Base-by-base conservation (phyloP, 2,888 invertebrate species). In the Beris morrisii region DNA sequence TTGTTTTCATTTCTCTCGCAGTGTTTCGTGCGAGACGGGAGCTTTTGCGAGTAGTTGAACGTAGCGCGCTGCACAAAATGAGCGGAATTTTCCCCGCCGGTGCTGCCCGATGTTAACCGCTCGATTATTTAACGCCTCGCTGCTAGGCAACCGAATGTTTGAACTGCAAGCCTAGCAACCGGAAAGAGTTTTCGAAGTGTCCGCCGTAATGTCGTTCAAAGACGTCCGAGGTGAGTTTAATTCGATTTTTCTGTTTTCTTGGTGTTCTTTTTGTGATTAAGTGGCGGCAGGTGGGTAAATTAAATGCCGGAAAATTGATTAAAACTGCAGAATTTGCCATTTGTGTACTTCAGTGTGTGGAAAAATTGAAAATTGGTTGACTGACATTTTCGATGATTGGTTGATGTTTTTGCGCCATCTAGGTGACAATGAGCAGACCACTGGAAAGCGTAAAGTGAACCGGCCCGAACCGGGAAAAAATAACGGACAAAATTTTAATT, bases 141-240 rank as follows among this genome's bases (percentile, higher is more conserved):
- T 55, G 64, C 55, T 32, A 55, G 64, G 64, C 64, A 64, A 64
- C 64, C 9, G 48, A 15, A 15, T 22, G 48, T 15, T 15, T 48
- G 15, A 22, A 22, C n/a, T 15, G 53, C 38, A 43, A 43, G 22
- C 5, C n/a, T 22, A 22, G 22, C 22, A 22, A 22, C 22, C 22
- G 22, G 22, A 22, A 22, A 22, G 22, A 22, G 3, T 22, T 22
- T 22, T 22, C 22, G 22, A 11, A 52, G 22, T 46, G 11, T 9
- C 30, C 22, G 11, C 46, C 7, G 54, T 66, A 67, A 80, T 80
- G 80, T 78, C 80, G 22, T 79, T 79, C 67, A 80, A 79, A 67
- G 77, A 79, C 70, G 79, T 79, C 44, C 72, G 78, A 72, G 79
- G 79, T 80, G 72, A 38, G 38, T 38, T 38, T 22, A 22, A 22